Conservation (phyloP, 2,113 vertebrate genomes). For the Eublepharis macularius region DNA sequence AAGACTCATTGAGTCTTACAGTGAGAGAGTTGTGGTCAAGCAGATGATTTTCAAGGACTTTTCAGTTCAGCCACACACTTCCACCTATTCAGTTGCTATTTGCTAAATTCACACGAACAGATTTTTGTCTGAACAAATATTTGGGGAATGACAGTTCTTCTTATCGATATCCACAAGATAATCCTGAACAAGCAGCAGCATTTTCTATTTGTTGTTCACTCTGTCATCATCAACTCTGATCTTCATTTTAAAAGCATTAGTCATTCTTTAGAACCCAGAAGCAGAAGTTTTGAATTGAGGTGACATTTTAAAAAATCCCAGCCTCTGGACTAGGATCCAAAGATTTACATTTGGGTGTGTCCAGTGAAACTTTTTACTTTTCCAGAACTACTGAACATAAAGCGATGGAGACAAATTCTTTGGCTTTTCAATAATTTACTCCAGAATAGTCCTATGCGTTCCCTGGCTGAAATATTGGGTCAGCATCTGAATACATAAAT, state of each 20-base stretch:
- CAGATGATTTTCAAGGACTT: constrained; percentile 24
- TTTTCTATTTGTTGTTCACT: constrained; percentile 18
- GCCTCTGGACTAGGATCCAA: background rate
- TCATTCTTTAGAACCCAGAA: constrained; percentile 10
- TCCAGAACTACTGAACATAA: background rate
- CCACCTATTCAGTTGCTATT: constrained; percentile 14
- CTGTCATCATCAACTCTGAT: constrained; percentile 5
- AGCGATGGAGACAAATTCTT: background rate
- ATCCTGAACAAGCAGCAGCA: constrained; percentile 30
- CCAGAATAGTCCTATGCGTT: background rate
- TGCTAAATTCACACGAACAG: constrained; percentile 31
- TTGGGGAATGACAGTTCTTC: constrained; percentile 32
- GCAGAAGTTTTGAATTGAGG: background rate
- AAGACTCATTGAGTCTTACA: background rate
- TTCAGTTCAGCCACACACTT: constrained; percentile 11
- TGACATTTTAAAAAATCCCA: background rate
- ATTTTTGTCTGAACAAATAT: constrained; percentile 38
- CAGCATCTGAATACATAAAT: background rate
- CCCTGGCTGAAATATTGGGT: background rate
- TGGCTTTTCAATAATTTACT: background rate
- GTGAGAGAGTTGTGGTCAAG: background rate
- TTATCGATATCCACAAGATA: constrained; percentile 31
- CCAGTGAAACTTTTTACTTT: background rate
- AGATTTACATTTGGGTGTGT: background rate
- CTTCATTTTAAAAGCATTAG: constrained; percentile 15